Evolutionary conservation across 1,140 invertebrate species (phyloP).

Genomic region (Agraylea sexmaculata): DNA sequence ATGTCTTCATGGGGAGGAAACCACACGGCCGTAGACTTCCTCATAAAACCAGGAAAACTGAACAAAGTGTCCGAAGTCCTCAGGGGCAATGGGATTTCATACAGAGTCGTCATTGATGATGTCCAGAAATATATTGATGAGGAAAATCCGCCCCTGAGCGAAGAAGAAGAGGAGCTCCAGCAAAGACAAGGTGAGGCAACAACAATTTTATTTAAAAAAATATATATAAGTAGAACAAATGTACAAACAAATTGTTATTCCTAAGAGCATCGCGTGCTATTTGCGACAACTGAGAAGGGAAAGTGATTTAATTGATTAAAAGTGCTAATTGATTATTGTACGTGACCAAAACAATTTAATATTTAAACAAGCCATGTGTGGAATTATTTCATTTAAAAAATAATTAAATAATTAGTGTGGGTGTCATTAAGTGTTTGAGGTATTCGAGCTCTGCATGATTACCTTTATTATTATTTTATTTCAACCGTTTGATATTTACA

Average conservation of each 20-base stretch:
- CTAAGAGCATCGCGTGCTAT: not conserved
- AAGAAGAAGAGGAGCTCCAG: slow-evolving; percentile 51
- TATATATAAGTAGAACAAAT: slow-evolving; percentile 10
- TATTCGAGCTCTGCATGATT: no score
- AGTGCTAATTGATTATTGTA: no score
- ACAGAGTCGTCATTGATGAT: slow-evolving; percentile 57
- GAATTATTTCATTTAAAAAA: no score
- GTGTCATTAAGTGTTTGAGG: no score
- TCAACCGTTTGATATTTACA: no score
- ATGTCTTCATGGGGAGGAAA: slow-evolving; percentile 59
- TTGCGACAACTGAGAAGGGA: not conserved
- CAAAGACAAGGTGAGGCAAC: slow-evolving; percentile 52
- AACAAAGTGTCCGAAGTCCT: slow-evolving; percentile 41
- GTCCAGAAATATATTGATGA: slow-evolving; percentile 62
- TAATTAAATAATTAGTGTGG: no score
- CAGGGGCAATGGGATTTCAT: slow-evolving; percentile 44
- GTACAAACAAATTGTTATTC: not conserved
- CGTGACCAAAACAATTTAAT: no score
- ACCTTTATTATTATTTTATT: no score
- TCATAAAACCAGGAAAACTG: slow-evolving; percentile 46
- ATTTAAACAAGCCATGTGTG: no score
- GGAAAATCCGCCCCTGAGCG: slow-evolving; percentile 57
- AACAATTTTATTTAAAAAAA: slow-evolving; percentile 7
- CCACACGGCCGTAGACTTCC: slow-evolving; percentile 49
- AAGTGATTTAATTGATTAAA: no score